Percentiles rank a stretch among this genome's conserved stretches.
These are phyloP conservation scores for Prietella phreatophila DNA, from an alignment of 2,113 vertebrate genomes.

Conservation along the genomic window DNA sequence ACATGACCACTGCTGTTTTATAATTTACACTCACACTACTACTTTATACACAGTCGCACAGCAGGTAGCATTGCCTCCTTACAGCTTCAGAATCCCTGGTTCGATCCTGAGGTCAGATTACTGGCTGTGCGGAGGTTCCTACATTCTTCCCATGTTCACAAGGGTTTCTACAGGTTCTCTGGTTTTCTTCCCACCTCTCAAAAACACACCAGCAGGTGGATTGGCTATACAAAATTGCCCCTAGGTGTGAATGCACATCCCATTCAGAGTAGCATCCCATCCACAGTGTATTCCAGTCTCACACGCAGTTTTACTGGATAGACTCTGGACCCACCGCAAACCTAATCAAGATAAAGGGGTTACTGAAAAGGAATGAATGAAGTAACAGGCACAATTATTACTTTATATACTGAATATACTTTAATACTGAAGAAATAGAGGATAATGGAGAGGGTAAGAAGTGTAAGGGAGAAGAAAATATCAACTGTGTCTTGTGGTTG, in stretches of 20 bases:
- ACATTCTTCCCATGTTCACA: background rate
- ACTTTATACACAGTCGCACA: background rate
- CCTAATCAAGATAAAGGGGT: background rate
- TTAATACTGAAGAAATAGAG: background rate
- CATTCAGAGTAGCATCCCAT: background rate
- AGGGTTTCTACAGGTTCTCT: background rate
- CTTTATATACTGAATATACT: too few relatives aligned
- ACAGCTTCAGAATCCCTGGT: background rate
- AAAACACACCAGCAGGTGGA: conserved; percentile 16
- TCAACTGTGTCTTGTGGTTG: background rate
- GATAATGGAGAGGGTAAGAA: background rate
- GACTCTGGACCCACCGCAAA: background rate
- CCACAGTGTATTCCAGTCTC: background rate
- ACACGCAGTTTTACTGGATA: background rate
- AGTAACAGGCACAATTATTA: background rate
- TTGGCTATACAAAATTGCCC: background rate
- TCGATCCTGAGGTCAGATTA: conserved; percentile 6
- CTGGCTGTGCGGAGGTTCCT: background rate
- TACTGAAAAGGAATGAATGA: background rate
- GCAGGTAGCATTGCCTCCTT: background rate
- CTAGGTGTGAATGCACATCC: background rate
- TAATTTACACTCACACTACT: background rate
- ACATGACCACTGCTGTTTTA: conserved; percentile 1
- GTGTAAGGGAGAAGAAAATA: background rate
- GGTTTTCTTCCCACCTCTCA: background rate